These are phyloP conservation scores for Hyperoplus immaculatus DNA, from an alignment of 2,797 vertebrate species.

Conservation along the genomic window DNA sequence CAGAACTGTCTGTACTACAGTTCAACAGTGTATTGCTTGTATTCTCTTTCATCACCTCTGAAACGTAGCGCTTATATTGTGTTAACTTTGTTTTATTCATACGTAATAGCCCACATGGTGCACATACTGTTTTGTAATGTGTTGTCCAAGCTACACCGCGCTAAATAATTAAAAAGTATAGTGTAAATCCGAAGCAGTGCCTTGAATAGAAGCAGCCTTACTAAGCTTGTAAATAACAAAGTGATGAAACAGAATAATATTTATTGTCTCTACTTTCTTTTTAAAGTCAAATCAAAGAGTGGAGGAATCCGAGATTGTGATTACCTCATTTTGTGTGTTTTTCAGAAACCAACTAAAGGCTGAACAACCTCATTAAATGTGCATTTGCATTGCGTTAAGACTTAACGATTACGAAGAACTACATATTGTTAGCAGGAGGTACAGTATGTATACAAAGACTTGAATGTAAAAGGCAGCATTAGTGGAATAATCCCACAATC, in stretches of 20 bases:
- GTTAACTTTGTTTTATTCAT: constrained; percentile 27
- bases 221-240: background rate
- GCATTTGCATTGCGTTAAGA: background rate
- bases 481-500: background rate
- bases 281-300: background rate
- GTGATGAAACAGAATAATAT: background rate
- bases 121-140: background rate
- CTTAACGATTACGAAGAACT: no score
- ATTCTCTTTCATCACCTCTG: constrained; percentile 51
- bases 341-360: background rate
- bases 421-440: no score
- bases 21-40: constrained; percentile 51
- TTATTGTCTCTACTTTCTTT: background rate
- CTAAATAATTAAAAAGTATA: background rate
- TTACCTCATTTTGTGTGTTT: background rate
- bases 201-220: background rate
- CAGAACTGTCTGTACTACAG: constrained; percentile 11
- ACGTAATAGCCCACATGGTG: constrained; percentile 19
- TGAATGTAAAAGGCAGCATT: background rate
- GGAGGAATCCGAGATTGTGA: background rate
- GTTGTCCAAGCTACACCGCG: background rate
- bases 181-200: background rate
- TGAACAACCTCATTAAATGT: background rate
- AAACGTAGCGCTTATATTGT: constrained; percentile 41
- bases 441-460: no score